These are phyloP conservation scores for Bhutanitis thaidina DNA, from an alignment of 2,888 invertebrate genomes.

Conservation along the genomic window DNA sequence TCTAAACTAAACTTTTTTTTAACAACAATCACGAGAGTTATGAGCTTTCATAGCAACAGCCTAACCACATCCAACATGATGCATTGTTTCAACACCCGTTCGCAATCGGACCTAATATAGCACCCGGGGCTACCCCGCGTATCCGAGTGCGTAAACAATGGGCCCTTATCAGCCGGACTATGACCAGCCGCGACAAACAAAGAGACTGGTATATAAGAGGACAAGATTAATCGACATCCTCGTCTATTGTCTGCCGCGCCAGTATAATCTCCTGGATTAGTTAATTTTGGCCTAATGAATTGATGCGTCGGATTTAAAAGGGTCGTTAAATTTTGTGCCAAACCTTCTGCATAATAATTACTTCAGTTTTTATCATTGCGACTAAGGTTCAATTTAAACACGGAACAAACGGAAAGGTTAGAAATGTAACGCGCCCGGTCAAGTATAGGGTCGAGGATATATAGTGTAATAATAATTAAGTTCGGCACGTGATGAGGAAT, in stretches of 20 bases:
- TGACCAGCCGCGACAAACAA: slow-evolving; percentile 1
- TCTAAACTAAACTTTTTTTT: too few species aligned
- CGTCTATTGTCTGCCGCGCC: slow-evolving; percentile 15
- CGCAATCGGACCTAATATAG: slow-evolving; percentile 4
- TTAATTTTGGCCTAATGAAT: slow-evolving; percentile 19
- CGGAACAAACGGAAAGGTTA: too few species aligned
- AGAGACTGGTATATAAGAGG: slow-evolving; percentile 9
- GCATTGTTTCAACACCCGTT: not conserved
- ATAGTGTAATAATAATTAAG: too few species aligned
- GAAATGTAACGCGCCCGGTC: too few species aligned
- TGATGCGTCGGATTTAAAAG: not conserved
- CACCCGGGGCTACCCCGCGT: not conserved
- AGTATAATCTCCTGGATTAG: slow-evolving; percentile 19
- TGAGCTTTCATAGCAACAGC: too few species aligned
- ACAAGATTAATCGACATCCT: slow-evolving; percentile 21
- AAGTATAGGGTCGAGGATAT: too few species aligned
- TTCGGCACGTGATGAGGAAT: too few species aligned
- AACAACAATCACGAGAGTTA: too few species aligned
- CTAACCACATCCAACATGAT: not conserved
- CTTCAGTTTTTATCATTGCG: not conserved
- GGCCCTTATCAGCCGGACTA: slow-evolving; percentile 11
- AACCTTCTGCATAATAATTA: not conserved
- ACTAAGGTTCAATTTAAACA: too few species aligned
- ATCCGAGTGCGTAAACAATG: slow-evolving; percentile 8
- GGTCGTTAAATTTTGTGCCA: not conserved